Evolutionary conservation across 1,140 invertebrate species (phyloP), one percentile per base, ranked within the genome.

Genomic region (Tetramorium alpestre): DNA sequence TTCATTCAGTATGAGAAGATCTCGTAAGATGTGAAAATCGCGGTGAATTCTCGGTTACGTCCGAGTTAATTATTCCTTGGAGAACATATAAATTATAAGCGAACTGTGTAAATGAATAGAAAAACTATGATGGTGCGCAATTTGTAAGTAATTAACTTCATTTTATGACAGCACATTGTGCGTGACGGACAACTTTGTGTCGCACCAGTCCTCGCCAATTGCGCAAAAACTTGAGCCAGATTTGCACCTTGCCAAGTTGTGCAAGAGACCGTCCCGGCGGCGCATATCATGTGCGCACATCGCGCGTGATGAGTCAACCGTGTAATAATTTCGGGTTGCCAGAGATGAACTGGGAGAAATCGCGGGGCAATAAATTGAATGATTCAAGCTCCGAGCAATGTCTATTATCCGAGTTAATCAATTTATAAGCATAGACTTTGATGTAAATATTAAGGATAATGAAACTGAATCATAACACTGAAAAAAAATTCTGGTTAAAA

Each of bases 181-280:
- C 13, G 7, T 25, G 81, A 60, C 82, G 25, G 41, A 38, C 47
- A 78, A 78, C 47, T 78, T 85, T 85, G 60, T 54, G 62, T 54
- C 41, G 56, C 58, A 47, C 49, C 62, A 62, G 25, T 38, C 5
- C 76, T 51, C 33, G 75, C n/a, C 70, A 82, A 89, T 92, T 92
- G 65, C 91, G 86, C 76, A 92, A 92, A 89, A 90, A 69, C 49
- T 49, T 88, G 90, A 72, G 73, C 85, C 87, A 90, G 91, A 89
- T 92, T 92, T 88, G 75, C 58, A 54, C 64, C 67, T 85, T 88
- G 92, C 91, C 92, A 92, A 88, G 62, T 90, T 88, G 89, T 10
- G 90, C 78, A 90, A 91, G 44, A 62, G 33, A 47, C 22, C 56
- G 10, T 54, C 2, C 16, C 54, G 72, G 2, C 28, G 28, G 2